These are phyloP conservation scores for Microctenopoma stevenorrisi DNA, from an alignment of 2,797 vertebrate species.

Conservation along the genomic window DNA sequence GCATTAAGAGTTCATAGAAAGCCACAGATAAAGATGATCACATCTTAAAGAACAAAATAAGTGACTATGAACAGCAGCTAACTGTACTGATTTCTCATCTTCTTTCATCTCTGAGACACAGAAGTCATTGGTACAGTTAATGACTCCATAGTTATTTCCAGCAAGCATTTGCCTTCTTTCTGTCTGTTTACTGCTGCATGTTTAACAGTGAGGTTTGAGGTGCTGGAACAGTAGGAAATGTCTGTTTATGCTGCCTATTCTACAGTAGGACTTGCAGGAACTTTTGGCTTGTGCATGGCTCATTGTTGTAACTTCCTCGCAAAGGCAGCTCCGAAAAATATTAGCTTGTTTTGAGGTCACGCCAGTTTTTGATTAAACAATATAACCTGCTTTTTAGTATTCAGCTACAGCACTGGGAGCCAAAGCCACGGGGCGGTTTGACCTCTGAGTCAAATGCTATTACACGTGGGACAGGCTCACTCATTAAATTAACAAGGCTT, in stretches of 20 bases:
- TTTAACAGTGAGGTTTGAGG: slow-evolving; percentile 16
- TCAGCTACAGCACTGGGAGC: background rate
- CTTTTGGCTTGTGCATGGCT: slow-evolving; percentile 47
- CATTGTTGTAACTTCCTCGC: slow-evolving; percentile 76
- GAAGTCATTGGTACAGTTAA: background rate
- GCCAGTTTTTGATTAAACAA: slow-evolving; percentile 53
- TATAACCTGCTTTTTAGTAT: slow-evolving; percentile 32
- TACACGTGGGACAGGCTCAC: background rate
- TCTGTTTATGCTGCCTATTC: slow-evolving; percentile 81
- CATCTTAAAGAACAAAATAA: background rate
- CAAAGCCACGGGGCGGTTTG: slow-evolving; percentile 10
- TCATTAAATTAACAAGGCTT: background rate
- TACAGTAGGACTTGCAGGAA: slow-evolving; percentile 64
- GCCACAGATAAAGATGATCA: background rate
- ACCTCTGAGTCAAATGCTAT: slow-evolving; percentile 8
- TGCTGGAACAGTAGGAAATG: slow-evolving; percentile 72
- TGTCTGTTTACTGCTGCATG: slow-evolving; percentile 34
- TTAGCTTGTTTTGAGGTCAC: slow-evolving; percentile 60
- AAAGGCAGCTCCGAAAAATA: slow-evolving; percentile 63
- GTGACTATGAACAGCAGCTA: background rate
- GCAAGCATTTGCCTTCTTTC: background rate
- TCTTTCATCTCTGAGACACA: background rate
- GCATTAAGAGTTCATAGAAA: background rate
- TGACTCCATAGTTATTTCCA: background rate
- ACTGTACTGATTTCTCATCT: background rate